Conservation (phyloP, 2,888 invertebrate genomes). For the Drosophila subquinaria region DNA sequence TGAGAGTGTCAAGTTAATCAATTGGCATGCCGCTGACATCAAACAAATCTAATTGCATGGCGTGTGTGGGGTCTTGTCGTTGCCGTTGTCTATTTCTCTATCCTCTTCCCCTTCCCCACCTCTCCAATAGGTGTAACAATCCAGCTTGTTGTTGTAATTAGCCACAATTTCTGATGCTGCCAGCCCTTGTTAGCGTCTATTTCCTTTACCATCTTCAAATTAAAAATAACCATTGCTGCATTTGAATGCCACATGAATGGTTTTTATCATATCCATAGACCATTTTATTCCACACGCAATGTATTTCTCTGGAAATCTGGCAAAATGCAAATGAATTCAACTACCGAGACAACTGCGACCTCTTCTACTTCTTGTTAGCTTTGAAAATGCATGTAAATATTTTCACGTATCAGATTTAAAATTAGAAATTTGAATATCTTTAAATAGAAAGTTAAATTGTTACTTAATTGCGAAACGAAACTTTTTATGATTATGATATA, state of each 20-base stretch:
- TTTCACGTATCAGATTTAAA: background rate
- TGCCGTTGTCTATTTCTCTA: background rate
- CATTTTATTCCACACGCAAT: conserved; percentile 70
- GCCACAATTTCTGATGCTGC: conserved; percentile 60
- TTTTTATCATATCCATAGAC: conserved; percentile 49
- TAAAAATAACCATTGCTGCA: conserved; percentile 52
- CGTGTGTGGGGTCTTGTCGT: conserved; percentile 43
- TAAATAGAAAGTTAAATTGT: conserved; percentile 10
- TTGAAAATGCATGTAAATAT: conserved; percentile 13
- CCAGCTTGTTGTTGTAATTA: conserved; percentile 72
- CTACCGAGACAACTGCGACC: conserved; percentile 3
- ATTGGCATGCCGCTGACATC: conserved; percentile 72
- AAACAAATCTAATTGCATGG: conserved; percentile 43
- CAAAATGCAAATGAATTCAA: conserved; percentile 65
- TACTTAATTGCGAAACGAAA: background rate
- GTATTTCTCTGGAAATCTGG: conserved; percentile 67
- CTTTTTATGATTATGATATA: background rate
- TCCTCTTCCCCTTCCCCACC: too few relatives aligned
- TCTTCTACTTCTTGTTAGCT: background rate
- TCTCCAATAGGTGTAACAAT: conserved; percentile 16
- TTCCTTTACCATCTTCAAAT: conserved; percentile 33
- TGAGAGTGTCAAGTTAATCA: conserved; percentile 75
- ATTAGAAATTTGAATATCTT: conserved; percentile 9
- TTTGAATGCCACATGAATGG: conserved; percentile 53
- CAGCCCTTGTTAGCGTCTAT: conserved; percentile 64